A percentile compares a stretch with the other conserved stretches of the same genome.
Conservation (phyloP, 2,113 vertebrate genomes). For the Phaethon lepturus region DNA sequence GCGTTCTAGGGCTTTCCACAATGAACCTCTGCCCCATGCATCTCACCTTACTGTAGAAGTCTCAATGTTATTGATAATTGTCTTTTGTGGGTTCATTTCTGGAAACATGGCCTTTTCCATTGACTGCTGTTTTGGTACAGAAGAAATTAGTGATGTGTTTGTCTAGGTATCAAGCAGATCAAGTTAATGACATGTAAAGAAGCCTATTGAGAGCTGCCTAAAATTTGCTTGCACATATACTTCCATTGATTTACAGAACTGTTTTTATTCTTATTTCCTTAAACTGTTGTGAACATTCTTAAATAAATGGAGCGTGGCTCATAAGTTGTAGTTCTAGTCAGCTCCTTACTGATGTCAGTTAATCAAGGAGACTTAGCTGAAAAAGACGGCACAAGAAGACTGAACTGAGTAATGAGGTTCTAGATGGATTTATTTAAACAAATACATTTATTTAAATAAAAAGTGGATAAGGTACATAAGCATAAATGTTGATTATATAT, state of each 20-base stretch:
- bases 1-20: background rate
- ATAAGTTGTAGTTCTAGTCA: background rate
- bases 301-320: background rate
- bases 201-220: background rate
- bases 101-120: background rate
- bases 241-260: background rate
- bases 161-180: background rate
- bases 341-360: background rate
- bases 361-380: background rate
- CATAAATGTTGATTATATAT: background rate
- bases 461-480: background rate
- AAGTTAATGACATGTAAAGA: background rate
- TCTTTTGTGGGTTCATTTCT: background rate
- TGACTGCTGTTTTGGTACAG: background rate
- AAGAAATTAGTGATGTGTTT: background rate
- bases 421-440: background rate
- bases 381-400: background rate
- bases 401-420: background rate
- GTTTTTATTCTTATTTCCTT: background rate
- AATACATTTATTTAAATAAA: background rate
- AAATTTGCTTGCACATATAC: background rate
- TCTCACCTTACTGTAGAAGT: background rate
- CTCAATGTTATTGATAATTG: background rate
- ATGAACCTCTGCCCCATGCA: background rate
- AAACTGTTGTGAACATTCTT: background rate